phyloP scores from a whole-genome alignment of 2,797 vertebrate genomes.

The Florisuga fusca region DNA sequence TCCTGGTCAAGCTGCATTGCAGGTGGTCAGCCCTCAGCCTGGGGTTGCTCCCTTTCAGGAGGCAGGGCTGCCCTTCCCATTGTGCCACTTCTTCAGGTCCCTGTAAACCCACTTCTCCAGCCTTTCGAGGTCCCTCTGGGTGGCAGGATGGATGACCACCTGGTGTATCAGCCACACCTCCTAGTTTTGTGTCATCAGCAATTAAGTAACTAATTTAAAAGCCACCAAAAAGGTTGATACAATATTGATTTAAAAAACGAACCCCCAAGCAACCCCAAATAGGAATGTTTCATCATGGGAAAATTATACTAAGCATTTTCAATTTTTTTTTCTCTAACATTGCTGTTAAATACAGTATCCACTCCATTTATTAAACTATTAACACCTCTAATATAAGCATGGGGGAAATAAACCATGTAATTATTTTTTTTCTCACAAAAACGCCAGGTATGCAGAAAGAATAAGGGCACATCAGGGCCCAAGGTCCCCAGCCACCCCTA shows the following conservation, averaged over 20 bases:
- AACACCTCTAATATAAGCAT: neutral
- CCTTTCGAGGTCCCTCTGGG: no score
- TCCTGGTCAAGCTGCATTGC: neutral
- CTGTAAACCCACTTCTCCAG: neutral
- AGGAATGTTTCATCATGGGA: neutral
- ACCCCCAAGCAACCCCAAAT: neutral
- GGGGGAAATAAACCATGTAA: neutral
- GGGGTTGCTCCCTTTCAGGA: neutral
- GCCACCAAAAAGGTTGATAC: neutral
- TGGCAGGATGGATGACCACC: no score
- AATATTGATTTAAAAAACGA: neutral
- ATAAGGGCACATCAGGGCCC: no score
- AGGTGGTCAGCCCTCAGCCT: neutral
- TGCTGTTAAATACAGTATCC: neutral
- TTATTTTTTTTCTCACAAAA: neutral
- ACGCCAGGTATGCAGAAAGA: neutral
- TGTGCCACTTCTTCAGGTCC: neutral
- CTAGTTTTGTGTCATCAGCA: neutral
- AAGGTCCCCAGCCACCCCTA: no score
- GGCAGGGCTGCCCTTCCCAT: rapidly evolving
- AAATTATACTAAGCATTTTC: neutral
- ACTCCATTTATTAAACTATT: neutral
- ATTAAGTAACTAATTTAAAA: neutral
- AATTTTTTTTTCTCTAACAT: neutral
- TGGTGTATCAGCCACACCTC: no score